phyloP scores from a whole-genome alignment of 2,113 vertebrate species.

The Thalassarche chlororhynchos region DNA sequence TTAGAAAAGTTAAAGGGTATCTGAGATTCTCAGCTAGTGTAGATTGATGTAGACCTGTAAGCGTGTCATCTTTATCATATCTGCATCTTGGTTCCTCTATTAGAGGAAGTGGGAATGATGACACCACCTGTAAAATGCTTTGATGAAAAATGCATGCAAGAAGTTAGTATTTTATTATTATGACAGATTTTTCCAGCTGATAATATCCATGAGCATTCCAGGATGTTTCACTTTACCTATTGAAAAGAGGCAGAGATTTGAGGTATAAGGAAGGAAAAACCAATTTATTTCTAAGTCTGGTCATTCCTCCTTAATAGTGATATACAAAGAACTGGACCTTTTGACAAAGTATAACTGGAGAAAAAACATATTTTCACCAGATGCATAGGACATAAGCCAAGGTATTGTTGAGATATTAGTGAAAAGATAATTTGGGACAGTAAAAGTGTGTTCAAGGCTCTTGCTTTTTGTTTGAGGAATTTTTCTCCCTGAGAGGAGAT shows the following conservation, averaged over 20 bases:
- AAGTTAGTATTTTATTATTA: conserved; percentile 34
- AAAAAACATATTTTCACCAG: conserved; percentile 30
- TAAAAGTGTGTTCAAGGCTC: background rate
- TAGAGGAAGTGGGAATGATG: conserved; percentile 45
- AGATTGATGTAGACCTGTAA: background rate
- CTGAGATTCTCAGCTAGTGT: background rate
- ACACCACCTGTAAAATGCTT: conserved; percentile 34
- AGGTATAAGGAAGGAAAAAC: background rate
- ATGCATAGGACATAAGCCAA: background rate
- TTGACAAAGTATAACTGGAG: background rate
- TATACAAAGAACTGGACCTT: background rate
- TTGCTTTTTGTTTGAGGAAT: background rate
- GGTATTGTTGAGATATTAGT: background rate
- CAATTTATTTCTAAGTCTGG: background rate
- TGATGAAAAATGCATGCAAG: conserved; percentile 24
- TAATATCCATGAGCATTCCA: background rate
- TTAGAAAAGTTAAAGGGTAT: background rate
- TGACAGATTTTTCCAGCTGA: conserved; percentile 26
- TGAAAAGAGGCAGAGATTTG: background rate
- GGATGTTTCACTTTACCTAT: background rate
- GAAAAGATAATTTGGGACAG: background rate
- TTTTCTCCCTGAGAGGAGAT: background rate
- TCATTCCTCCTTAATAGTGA: background rate
- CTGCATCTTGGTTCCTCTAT: background rate
- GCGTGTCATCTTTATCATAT: background rate